Evolutionary conservation across 2,888 invertebrate species (phyloP).

Genomic region (Ophion obscuratus): DNA sequence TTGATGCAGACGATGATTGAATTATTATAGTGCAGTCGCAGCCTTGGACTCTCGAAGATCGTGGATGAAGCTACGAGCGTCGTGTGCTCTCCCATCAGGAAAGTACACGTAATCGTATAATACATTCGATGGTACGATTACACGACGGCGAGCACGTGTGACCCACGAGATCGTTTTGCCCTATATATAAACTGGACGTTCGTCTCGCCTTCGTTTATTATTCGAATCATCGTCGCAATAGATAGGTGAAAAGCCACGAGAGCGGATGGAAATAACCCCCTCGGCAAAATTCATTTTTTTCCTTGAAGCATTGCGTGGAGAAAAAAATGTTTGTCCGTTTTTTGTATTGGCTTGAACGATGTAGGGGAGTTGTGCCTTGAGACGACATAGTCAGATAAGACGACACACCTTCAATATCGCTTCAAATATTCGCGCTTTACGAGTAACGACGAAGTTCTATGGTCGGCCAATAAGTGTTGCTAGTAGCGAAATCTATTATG

Average conservation of each 20-base stretch:
- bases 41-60: conserved; percentile 28
- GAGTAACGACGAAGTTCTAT: too few relatives aligned
- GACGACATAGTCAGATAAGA: too few relatives aligned
- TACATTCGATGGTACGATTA: conserved; percentile 27
- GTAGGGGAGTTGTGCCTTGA: too few relatives aligned
- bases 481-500: too few relatives aligned
- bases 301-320: too few relatives aligned
- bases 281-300: not conserved
- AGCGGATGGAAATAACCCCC: not conserved
- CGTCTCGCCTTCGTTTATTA: not conserved
- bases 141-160: conserved; percentile 34
- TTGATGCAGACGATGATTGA: not conserved
- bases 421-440: too few relatives aligned
- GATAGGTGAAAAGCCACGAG: not conserved
- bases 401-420: too few relatives aligned
- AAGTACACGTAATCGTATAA: conserved; percentile 29
- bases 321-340: too few relatives aligned
- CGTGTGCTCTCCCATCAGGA: conserved; percentile 37
- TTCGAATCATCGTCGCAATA: not conserved
- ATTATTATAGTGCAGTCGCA: conserved; percentile 5
- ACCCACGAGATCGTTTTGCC: conserved; percentile 14
- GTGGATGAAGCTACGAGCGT: not conserved
- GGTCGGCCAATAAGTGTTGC: too few relatives aligned
- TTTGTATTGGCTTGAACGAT: too few relatives aligned
- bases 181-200: not conserved